These are phyloP conservation scores for Rambutsinella grinnellia DNA, from an alignment of 2,888 invertebrate genomes.

Conservation along the genomic window DNA sequence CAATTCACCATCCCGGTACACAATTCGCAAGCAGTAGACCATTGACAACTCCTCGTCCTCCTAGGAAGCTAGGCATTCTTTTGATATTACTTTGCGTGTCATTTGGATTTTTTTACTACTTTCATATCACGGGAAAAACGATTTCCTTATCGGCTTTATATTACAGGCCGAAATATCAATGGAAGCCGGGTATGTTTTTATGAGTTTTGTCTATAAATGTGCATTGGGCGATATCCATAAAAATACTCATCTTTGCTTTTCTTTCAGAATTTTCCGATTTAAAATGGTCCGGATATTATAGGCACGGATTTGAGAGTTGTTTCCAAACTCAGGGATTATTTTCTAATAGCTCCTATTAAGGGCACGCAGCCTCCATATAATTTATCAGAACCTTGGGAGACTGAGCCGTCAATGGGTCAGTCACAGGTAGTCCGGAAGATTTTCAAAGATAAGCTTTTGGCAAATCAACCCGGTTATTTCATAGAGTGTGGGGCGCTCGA, in stretches of 20 bases:
- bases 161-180: conserved; percentile 60
- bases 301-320: conserved; percentile 46
- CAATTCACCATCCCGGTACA: not conserved
- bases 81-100: conserved; percentile 39
- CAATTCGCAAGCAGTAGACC: not conserved
- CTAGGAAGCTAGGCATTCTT: conserved; percentile 20
- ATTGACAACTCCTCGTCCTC: conserved; percentile 10
- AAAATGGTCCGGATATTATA: conserved; percentile 61
- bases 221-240: not conserved
- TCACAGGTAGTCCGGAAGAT: conserved; percentile 68
- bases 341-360: conserved; percentile 32
- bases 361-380: conserved; percentile 40
- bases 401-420: conserved; percentile 70
- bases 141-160: conserved; percentile 15
- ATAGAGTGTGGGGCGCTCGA: conserved; percentile 74
- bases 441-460: conserved; percentile 67
- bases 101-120: conserved; percentile 55
- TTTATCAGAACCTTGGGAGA: conserved; percentile 33
- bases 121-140: conserved; percentile 53
- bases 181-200: conserved; percentile 55
- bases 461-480: conserved; percentile 70
- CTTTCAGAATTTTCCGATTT: conserved; percentile 57
- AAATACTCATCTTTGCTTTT: not conserved
- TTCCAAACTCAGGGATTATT: conserved; percentile 41
- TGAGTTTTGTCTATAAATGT: not conserved